These are phyloP conservation scores for Epinotia demarniana DNA, from an alignment of 2,888 invertebrate species.

Conservation along the genomic window DNA sequence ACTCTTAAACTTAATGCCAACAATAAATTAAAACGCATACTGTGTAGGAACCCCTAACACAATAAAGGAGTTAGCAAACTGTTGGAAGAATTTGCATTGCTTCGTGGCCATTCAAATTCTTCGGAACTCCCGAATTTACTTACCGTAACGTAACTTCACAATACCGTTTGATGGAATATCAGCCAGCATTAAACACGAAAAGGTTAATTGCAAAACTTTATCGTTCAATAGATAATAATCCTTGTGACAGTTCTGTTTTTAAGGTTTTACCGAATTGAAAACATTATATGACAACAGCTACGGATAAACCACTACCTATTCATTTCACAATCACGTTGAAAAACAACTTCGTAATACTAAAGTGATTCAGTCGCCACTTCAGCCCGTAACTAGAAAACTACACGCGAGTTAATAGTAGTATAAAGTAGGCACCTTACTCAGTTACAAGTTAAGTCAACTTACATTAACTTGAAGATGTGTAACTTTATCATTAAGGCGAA, in stretches of 20 bases:
- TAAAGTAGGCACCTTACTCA: neutral
- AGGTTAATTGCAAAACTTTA: constrained; percentile 38
- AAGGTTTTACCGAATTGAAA: neutral
- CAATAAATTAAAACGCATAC: constrained; percentile 29
- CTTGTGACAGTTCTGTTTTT: no score
- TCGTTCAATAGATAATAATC: neutral
- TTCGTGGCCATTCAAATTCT: constrained; percentile 37
- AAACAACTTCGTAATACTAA: neutral
- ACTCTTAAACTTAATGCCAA: constrained; percentile 20
- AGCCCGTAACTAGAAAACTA: neutral
- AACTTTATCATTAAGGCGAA: constrained; percentile 23
- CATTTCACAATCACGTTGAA: neutral
- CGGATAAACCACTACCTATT: neutral
- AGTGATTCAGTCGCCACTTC: neutral
- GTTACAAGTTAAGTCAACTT: constrained; percentile 13
- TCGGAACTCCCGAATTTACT: constrained; percentile 22
- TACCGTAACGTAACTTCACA: constrained; percentile 24
- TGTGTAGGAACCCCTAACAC: constrained; percentile 32
- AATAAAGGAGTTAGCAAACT: constrained; percentile 32
- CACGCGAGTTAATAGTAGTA: neutral
- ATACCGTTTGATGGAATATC: constrained; percentile 34
- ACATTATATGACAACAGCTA: neutral
- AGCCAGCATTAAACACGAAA: constrained; percentile 19
- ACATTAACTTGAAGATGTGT: constrained; percentile 7
- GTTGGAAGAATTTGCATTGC: constrained; percentile 10